Percentiles rank a stretch among this genome's conserved stretches.
Conservation (phyloP, 2,113 vertebrate species). For the Ellobius talpinus region DNA sequence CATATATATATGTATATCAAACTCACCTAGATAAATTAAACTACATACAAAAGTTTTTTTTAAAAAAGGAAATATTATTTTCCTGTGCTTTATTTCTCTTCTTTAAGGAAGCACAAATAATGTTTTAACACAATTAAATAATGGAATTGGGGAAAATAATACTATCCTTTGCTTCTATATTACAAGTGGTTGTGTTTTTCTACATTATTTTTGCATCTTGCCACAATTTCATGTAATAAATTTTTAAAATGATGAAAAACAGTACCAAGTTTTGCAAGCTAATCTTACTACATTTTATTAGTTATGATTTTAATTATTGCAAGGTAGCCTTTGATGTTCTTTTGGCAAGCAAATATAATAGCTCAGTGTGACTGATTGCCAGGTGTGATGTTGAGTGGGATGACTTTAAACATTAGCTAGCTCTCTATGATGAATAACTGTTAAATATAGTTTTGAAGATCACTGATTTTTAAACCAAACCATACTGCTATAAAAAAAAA, state of each 20-base stretch:
- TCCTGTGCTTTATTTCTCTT: neutral
- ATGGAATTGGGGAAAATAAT: neutral
- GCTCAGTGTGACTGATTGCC: constrained; percentile 60
- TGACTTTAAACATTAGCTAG: constrained; percentile 76
- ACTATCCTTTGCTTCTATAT: neutral
- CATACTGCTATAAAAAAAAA: constrained; percentile 50
- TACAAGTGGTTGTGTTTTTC: neutral
- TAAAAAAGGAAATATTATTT: neutral
- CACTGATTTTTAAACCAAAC: constrained; percentile 68
- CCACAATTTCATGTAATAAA: neutral
- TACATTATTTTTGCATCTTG: neutral
- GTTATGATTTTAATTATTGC: constrained; percentile 75
- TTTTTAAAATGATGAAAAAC: constrained; percentile 40
- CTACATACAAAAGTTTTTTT: neutral
- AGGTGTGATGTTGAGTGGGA: neutral
- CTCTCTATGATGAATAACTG: constrained; percentile 63
- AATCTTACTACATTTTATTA: constrained; percentile 44
- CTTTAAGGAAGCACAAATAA: neutral
- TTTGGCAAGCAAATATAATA: neutral
- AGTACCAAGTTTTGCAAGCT: constrained; percentile 56
- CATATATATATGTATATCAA: neutral
- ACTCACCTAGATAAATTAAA: neutral
- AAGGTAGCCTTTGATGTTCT: constrained; percentile 40
- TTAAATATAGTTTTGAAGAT: constrained; percentile 72
- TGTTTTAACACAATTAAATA: constrained; percentile 42